These are phyloP conservation scores for Cyaniris semiargus DNA, from an alignment of 2,888 invertebrate genomes.

Conservation along the genomic window DNA sequence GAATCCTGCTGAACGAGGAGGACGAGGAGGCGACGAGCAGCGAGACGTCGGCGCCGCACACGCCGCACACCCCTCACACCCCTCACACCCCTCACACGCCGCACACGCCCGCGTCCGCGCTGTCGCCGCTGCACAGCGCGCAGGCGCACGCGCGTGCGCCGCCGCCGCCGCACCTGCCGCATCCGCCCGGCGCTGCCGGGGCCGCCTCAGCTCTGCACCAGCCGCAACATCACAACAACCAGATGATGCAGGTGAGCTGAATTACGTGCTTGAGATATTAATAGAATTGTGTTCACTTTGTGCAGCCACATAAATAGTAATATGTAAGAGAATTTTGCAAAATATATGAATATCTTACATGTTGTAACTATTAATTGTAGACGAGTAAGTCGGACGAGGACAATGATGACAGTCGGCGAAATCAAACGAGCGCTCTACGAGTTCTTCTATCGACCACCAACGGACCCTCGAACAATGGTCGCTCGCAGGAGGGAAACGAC, in stretches of 20 bases:
- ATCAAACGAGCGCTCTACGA: constrained; percentile 78
- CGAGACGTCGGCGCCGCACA: constrained; percentile 70
- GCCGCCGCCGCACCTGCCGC: constrained; percentile 46
- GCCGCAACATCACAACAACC: constrained; percentile 46
- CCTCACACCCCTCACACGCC: constrained; percentile 59
- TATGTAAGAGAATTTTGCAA: background rate
- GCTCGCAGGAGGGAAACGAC: constrained; percentile 59
- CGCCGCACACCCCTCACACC: constrained; percentile 67
- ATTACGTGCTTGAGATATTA: background rate
- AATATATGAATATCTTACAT: background rate
- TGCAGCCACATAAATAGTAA: too few relatives aligned
- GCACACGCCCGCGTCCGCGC: constrained; percentile 50
- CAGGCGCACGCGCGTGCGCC: constrained; percentile 47
- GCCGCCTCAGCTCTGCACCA: constrained; percentile 41
- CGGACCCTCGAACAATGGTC: constrained; percentile 62
- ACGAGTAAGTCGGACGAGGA: constrained; percentile 92
- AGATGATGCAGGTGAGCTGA: constrained; percentile 56
- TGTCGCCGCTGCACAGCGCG: constrained; percentile 48
- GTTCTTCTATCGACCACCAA: constrained; percentile 70
- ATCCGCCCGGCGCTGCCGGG: constrained; percentile 43
- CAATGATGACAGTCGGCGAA: constrained; percentile 81
- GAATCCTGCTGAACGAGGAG: constrained; percentile 69
- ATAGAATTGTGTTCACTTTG: background rate
- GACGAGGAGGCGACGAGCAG: constrained; percentile 70
- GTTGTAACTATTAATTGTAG: constrained; percentile 75